These are phyloP conservation scores for Antigone vipio DNA, from an alignment of 2,113 vertebrate species.

Conservation along the genomic window DNA sequence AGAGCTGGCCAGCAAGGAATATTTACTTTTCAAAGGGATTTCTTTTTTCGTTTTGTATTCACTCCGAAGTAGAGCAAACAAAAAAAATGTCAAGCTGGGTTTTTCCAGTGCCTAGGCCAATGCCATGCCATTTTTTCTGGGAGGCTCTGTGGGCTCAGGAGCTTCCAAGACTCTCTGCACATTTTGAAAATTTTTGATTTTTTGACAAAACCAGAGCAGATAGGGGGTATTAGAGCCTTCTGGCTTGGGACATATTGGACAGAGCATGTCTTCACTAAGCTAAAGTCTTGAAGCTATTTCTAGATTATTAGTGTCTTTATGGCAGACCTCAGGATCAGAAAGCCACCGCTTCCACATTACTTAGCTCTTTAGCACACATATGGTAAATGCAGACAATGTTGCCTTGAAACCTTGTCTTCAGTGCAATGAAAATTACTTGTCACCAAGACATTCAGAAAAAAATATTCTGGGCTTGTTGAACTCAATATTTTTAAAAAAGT, in stretches of 20 bases:
- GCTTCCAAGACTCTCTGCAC: not conserved
- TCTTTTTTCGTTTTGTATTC: not conserved
- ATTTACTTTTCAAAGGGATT: not conserved
- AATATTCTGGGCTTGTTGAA: not conserved
- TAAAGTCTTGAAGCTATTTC: not conserved
- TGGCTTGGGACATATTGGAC: not conserved
- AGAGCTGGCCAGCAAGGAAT: not conserved
- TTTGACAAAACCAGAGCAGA: not conserved
- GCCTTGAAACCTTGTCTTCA: not conserved
- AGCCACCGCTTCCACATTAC: not conserved
- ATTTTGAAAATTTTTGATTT: not conserved
- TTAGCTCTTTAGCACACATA: accelerated
- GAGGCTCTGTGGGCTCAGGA: not conserved
- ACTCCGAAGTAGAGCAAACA: not conserved
- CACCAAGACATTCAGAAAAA: not conserved
- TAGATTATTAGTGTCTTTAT: not conserved
- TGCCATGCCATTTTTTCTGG: not conserved
- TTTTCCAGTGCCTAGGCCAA: not conserved
- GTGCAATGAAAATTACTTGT: not conserved
- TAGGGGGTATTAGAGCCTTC: not conserved
- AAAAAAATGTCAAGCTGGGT: not conserved
- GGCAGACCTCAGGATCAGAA: not conserved
- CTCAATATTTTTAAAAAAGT: not conserved
- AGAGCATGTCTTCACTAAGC: not conserved
- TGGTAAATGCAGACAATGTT: not conserved